A percentile compares a stretch with the other conserved stretches of the same genome.
These are phyloP conservation scores for cattle (Bos taurus) DNA, from an alignment of 2,113 vertebrate genomes.

Conservation along the genomic window ARS-UCD2.0 NC_037328.1:95396501-95397000, in stretches of 20 bases:
- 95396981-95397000: background rate
- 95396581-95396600: background rate
- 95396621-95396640: background rate
- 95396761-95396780: background rate
- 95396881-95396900: background rate
- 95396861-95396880: background rate
- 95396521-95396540: background rate
- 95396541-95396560: background rate
- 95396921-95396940: background rate
- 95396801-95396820: background rate
- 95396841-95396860: background rate
- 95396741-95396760: background rate
- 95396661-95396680: background rate
- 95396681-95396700: background rate
- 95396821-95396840: background rate
- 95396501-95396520: background rate
- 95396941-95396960: background rate
- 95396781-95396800: background rate
- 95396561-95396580: background rate
- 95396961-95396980: background rate
- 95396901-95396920: background rate
- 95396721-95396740: background rate
- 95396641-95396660: background rate
- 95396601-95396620: rapidly evolving
- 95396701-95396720: background rate